Conservation (phyloP, 1,140 invertebrate species). For the Diabrotica virgifera region DNA sequence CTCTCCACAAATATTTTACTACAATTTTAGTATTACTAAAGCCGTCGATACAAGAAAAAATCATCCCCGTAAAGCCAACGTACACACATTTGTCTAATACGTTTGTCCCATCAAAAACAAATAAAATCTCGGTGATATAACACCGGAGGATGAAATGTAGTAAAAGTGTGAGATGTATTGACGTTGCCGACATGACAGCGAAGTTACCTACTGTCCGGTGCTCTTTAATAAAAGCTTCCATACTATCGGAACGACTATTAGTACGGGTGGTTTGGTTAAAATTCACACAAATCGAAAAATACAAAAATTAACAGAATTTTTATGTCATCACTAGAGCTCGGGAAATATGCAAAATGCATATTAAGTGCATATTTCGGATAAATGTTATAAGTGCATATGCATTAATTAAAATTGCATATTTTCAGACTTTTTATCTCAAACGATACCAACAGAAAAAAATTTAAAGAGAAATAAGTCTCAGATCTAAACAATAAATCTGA, state of each 20-base stretch:
- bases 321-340: too few species aligned
- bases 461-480: too few species aligned
- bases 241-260: constrained; percentile 1
- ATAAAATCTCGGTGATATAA: constrained; percentile 21
- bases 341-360: too few species aligned
- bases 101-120: constrained; percentile 23
- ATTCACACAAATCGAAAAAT: not conserved
- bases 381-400: too few species aligned
- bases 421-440: too few species aligned
- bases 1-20: constrained; percentile 20
- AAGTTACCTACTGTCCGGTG: constrained; percentile 11
- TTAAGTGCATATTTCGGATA: too few species aligned
- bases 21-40: constrained; percentile 23
- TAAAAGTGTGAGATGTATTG: constrained; percentile 22
- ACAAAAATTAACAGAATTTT: too few species aligned
- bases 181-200: constrained; percentile 7
- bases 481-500: too few species aligned
- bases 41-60: constrained; percentile 23
- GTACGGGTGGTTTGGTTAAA: constrained; percentile 5
- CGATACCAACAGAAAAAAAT: too few species aligned
- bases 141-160: constrained; percentile 15
- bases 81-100: constrained; percentile 23
- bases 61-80: constrained; percentile 19
- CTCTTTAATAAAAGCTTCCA: constrained; percentile 19
- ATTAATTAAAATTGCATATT: too few species aligned